phyloP scores from a whole-genome alignment of 2,113 vertebrate species.

The Oxygymnocypris stewartii region DNA sequence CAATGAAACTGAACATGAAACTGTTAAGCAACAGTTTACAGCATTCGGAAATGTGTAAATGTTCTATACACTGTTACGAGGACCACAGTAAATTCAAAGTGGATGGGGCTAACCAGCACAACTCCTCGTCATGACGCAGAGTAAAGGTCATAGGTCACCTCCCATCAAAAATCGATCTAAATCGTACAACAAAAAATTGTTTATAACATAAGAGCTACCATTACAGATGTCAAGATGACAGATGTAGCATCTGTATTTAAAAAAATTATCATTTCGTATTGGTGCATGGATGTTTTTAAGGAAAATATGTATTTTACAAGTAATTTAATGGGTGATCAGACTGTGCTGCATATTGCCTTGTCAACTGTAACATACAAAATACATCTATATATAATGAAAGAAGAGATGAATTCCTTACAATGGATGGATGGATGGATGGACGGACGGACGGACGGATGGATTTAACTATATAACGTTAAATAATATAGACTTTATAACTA shows the following conservation, averaged over 20 bases:
- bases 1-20: background rate
- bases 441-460: background rate
- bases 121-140: background rate
- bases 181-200: background rate
- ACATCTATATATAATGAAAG: background rate
- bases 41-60: background rate
- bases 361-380: background rate
- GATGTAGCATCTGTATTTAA: conserved; percentile 1
- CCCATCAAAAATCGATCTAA: background rate
- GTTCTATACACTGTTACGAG: background rate
- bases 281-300: conserved; percentile 50
- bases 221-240: background rate
- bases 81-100: background rate
- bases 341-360: conserved; percentile 26
- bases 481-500: too few species aligned
- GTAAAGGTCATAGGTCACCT: background rate
- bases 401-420: too few species aligned
- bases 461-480: background rate
- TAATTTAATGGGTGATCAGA: conserved; percentile 64
- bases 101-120: too few species aligned
- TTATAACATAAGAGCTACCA: conserved; percentile 37
- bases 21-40: background rate
- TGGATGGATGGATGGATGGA: background rate
- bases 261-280: conserved; percentile 15
- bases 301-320: conserved; percentile 51